Percentiles rank a stretch among this genome's conserved stretches.
Evolutionary conservation across 2,888 invertebrate species (phyloP).

Genomic region (Encarsia formosa): DNA sequence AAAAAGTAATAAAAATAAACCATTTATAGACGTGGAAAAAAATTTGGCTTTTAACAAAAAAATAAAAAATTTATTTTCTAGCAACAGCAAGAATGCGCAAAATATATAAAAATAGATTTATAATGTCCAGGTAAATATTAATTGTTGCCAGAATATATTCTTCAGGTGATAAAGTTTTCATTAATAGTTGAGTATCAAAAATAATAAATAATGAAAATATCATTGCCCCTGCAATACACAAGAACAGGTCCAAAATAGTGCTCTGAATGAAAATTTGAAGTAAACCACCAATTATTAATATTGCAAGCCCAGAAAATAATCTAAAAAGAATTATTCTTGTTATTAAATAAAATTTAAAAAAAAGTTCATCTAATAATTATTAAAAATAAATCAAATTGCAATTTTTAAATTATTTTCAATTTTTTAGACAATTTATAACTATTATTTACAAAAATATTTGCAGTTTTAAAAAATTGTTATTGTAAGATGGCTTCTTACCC

Average conservation of each 20-base stretch:
- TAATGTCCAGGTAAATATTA: conserved; percentile 81
- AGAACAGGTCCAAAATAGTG: conserved; percentile 63
- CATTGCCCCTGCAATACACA: conserved; percentile 70
- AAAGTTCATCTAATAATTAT: no score
- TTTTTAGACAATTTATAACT: not conserved
- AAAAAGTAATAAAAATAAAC: no score
- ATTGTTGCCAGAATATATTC: conserved; percentile 86
- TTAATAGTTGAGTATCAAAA: conserved; percentile 81
- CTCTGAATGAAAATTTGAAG: conserved; percentile 74
- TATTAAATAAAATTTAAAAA: not conserved
- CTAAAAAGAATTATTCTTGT: conserved; percentile 50
- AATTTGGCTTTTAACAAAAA: not conserved
- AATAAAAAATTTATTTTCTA: conserved; percentile 36
- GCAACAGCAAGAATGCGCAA: conserved; percentile 68
- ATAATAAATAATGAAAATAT: conserved; percentile 76
- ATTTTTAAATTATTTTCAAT: not conserved
- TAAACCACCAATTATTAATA: conserved; percentile 68
- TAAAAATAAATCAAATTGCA: no score
- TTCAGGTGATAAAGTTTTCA: conserved; percentile 76
- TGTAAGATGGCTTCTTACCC: conserved; percentile 56
- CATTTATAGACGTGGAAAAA: not conserved
- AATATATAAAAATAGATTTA: conserved; percentile 80
- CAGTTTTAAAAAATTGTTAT: not conserved
- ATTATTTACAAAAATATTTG: no score
- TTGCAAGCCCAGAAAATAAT: conserved; percentile 63